phyloP scores from a whole-genome alignment of 2,888 invertebrate species.

The Eustalomyia histrio region DNA sequence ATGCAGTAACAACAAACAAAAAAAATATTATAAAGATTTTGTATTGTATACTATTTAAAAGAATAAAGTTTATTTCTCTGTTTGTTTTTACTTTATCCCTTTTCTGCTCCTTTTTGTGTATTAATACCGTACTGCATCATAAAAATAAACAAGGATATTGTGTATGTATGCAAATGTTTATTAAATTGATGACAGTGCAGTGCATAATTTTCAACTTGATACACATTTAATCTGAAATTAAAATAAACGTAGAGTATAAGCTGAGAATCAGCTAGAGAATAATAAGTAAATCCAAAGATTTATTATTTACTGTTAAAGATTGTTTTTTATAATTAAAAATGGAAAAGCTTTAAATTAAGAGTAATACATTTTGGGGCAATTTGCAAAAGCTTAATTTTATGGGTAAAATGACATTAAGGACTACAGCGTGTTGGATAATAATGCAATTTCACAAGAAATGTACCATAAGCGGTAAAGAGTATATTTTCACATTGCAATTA shows the following conservation, averaged over 20 bases:
- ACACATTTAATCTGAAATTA: slow-evolving; percentile 22
- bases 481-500: too few relatives aligned
- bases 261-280: not conserved
- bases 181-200: slow-evolving; percentile 35
- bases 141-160: slow-evolving; percentile 23
- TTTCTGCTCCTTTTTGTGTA: not conserved
- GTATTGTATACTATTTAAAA: not conserved
- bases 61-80: not conserved
- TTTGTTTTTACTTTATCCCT: not conserved
- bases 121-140: slow-evolving; percentile 11
- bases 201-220: slow-evolving; percentile 20
- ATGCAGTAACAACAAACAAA: not conserved
- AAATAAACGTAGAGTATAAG: not conserved
- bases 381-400: too few relatives aligned
- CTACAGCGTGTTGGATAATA: too few relatives aligned
- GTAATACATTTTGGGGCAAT: too few relatives aligned
- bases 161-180: slow-evolving; percentile 22
- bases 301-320: too few relatives aligned
- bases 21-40: not conserved
- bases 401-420: too few relatives aligned
- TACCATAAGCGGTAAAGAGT: too few relatives aligned
- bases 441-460: too few relatives aligned
- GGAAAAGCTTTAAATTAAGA: too few relatives aligned
- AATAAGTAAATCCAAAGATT: not conserved
- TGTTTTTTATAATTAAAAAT: too few relatives aligned